Conservation (phyloP, 2,113 vertebrate genomes). For the Boulengeromyrus knoepffleri region DNA sequence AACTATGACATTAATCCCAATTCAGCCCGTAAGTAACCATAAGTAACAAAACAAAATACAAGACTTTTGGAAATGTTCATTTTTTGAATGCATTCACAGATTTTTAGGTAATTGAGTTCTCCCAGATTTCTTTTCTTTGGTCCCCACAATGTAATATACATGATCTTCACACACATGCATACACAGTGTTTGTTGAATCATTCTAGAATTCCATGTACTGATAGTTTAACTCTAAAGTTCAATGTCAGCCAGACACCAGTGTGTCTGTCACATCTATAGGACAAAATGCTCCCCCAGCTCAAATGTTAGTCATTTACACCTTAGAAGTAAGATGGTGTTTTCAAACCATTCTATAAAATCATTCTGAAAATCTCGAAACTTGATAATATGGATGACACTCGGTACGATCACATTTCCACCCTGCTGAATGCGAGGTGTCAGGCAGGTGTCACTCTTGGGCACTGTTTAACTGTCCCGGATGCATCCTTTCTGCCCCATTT, state of each 20-base stretch:
- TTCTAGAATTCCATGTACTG: not conserved
- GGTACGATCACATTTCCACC: not conserved
- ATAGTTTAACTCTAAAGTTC: not conserved
- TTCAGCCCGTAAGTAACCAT: not conserved
- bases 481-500: not conserved
- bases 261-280: not conserved
- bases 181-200: not conserved
- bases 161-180: not conserved
- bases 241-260: not conserved
- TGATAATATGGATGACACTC: not conserved
- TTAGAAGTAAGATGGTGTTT: not conserved
- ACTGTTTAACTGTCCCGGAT: not conserved
- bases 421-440: not conserved
- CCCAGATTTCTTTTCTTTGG: too few species aligned
- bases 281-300: not conserved
- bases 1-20: not conserved
- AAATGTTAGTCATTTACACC: not conserved
- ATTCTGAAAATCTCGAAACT: not conserved
- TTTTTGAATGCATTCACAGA: not conserved
- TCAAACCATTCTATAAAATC: not conserved
- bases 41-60: not conserved
- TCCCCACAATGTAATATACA: not conserved
- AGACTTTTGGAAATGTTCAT: not conserved
- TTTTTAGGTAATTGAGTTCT: not conserved
- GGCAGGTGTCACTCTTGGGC: not conserved